Conservation (phyloP, 2,113 vertebrate species). For the Collichthys lucidus region DNA sequence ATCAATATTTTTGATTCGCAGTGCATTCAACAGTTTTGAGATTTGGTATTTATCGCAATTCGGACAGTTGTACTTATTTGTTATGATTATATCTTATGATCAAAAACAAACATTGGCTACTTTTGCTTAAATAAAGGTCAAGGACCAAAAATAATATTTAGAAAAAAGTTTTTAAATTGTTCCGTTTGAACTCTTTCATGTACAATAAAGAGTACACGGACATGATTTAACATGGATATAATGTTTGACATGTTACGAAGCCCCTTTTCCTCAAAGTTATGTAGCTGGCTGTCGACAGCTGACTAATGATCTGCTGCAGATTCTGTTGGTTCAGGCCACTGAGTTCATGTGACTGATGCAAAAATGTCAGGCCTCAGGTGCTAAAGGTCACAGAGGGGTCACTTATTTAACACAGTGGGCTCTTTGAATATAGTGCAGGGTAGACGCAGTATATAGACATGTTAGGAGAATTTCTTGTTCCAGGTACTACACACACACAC, state of each 20-base stretch:
- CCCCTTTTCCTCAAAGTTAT: neutral
- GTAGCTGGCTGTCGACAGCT: constrained; percentile 19
- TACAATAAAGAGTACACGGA: neutral
- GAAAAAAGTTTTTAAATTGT: too few relatives aligned
- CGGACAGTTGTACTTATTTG: too few relatives aligned
- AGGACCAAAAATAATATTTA: too few relatives aligned
- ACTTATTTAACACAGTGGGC: neutral
- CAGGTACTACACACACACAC: neutral
- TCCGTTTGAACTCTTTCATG: too few relatives aligned
- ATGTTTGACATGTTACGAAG: neutral
- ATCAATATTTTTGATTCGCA: neutral
- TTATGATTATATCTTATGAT: too few relatives aligned
- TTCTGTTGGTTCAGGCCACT: constrained; percentile 9
- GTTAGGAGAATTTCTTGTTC: neutral
- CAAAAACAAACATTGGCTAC: too few relatives aligned
- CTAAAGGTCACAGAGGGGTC: constrained; percentile 4
- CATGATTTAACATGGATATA: too few relatives aligned
- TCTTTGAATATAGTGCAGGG: neutral
- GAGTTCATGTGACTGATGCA: constrained; percentile 27
- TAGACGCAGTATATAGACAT: neutral
- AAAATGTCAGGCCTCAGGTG: constrained; percentile 33
- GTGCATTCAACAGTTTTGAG: neutral
- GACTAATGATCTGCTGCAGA: constrained; percentile 12
- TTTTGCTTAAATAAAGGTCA: too few relatives aligned
- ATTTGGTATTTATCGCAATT: too few relatives aligned